Conservation (phyloP, 2,797 vertebrate species). For the Lepus townsendii region DNA sequence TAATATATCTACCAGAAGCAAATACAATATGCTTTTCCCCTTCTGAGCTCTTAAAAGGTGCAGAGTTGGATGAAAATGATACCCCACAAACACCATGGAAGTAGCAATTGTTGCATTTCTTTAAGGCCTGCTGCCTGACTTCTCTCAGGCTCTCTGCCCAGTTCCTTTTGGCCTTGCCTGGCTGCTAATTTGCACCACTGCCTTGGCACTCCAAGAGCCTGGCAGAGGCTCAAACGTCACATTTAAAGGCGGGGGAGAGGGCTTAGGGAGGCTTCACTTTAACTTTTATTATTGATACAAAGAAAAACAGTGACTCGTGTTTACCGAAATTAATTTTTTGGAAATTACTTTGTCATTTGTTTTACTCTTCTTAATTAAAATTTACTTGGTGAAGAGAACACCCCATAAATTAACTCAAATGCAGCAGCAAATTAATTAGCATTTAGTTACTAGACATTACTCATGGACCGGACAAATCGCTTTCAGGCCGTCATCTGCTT, state of each 20-base stretch:
- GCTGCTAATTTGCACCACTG: constrained; percentile 45
- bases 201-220: constrained; percentile 33
- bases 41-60: neutral
- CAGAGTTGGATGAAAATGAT: neutral
- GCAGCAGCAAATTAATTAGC: constrained; percentile 84
- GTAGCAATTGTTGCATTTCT: neutral
- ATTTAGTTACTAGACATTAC: constrained; percentile 81
- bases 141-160: constrained; percentile 67
- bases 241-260: neutral
- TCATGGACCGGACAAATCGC: constrained; percentile 73
- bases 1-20: neutral
- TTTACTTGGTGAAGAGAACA: constrained; percentile 83
- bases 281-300: constrained; percentile 79
- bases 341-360: constrained; percentile 86
- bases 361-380: constrained; percentile 86
- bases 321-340: constrained; percentile 87
- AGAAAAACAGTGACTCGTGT: constrained; percentile 84
- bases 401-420: constrained; percentile 85
- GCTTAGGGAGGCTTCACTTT: constrained; percentile 14
- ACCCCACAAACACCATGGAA: neutral
- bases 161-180: constrained; percentile 45
- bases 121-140: constrained; percentile 9
- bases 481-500: constrained; percentile 33
- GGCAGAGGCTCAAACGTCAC: constrained; percentile 57
- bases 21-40: neutral